phyloP scores from a whole-genome alignment of 2,797 vertebrate genomes.

The Phoebastria nigripes region DNA sequence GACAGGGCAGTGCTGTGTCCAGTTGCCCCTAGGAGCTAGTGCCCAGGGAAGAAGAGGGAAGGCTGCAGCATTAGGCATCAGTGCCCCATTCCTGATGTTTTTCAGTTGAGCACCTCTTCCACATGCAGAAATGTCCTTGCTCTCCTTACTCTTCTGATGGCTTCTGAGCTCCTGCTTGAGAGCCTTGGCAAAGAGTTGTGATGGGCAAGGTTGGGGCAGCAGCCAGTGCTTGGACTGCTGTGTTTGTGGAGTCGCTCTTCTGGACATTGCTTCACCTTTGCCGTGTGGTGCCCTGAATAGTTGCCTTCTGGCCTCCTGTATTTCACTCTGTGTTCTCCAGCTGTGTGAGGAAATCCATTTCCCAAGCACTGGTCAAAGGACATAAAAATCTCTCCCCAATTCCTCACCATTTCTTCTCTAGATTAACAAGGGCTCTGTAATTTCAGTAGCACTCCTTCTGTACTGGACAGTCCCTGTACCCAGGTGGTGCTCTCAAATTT shows the following conservation, averaged over 20 bases:
- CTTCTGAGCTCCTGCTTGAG: background rate
- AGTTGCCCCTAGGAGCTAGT: background rate
- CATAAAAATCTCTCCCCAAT: background rate
- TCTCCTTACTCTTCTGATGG: no score
- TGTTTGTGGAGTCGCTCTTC: background rate
- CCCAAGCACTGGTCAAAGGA: background rate
- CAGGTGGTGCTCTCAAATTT: background rate
- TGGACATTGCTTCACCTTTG: background rate
- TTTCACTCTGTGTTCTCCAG: background rate
- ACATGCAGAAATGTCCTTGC: background rate
- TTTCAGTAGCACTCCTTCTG: background rate
- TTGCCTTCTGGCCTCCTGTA: background rate
- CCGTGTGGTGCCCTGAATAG: background rate
- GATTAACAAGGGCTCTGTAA: background rate
- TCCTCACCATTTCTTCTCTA: background rate
- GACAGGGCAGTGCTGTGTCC: background rate
- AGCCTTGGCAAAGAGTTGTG: background rate
- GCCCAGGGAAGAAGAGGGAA: background rate
- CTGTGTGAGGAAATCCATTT: background rate
- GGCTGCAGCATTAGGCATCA: background rate
- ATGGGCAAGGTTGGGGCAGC: no score
- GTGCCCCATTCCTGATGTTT: background rate
- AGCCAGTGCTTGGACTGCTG: background rate
- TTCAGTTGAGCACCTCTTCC: background rate
- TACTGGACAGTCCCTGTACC: background rate